Percentiles rank a stretch among this genome's conserved stretches.
Conservation (phyloP, 2,888 invertebrate genomes). For the Cheilosia scutellata region DNA sequence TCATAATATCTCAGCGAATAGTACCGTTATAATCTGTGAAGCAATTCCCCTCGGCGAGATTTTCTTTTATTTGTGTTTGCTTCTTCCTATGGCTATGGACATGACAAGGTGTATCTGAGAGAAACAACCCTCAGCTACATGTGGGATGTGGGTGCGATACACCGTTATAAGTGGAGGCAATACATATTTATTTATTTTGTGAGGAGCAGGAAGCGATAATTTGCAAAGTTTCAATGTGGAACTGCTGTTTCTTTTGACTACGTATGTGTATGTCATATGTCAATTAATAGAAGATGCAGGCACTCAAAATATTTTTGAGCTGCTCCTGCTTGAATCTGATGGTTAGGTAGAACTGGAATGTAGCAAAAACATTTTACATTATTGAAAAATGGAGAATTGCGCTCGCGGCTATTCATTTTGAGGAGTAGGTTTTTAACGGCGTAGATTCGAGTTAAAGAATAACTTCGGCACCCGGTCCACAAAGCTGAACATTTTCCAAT, state of each 20-base stretch:
- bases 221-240: slow-evolving; percentile 22
- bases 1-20: slow-evolving; percentile 26
- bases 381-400: no score
- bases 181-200: background rate
- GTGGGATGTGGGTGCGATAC: background rate
- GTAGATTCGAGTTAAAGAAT: no score
- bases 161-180: background rate
- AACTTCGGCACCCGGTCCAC: no score
- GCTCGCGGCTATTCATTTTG: no score
- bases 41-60: slow-evolving; percentile 25
- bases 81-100: no score
- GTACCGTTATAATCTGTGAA: slow-evolving; percentile 29
- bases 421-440: no score
- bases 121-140: background rate
- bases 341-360: no score
- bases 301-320: no score
- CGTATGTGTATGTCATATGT: background rate
- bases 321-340: no score
- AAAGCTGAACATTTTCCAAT: no score
- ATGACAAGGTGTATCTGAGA: background rate
- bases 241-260: slow-evolving; percentile 4
- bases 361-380: no score
- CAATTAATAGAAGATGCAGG: slow-evolving; percentile 26
- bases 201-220: slow-evolving; percentile 14
- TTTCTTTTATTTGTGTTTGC: slow-evolving; percentile 9